These are phyloP conservation scores for Peromyscus eremicus DNA, from an alignment of 2,797 vertebrate species.

Conservation along the genomic window DNA sequence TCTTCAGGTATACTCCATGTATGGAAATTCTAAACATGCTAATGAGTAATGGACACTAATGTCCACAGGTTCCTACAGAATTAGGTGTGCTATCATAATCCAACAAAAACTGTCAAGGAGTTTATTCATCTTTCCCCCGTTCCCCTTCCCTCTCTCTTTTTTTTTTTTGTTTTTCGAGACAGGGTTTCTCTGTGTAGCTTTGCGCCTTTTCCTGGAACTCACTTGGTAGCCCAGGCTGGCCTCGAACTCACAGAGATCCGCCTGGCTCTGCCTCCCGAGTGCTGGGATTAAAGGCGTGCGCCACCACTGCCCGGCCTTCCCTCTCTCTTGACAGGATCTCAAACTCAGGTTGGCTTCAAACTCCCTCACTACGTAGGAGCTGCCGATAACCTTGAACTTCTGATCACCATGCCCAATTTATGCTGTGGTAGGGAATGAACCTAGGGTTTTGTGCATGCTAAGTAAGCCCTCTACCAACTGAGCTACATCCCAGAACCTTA, in stretches of 20 bases:
- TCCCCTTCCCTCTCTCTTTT: background rate
- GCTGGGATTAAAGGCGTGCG: no score
- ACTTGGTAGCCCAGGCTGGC: no score
- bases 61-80: conserved; percentile 40
- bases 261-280: no score
- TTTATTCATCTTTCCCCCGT: background rate
- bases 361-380: background rate
- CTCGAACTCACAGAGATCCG: no score
- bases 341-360: background rate
- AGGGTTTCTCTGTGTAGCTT: no score
- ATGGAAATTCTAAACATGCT: conserved; percentile 28
- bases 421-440: background rate
- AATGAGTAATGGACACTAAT: conserved; percentile 35
- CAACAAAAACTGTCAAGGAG: conserved; percentile 54
- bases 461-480: background rate
- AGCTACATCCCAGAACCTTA: background rate
- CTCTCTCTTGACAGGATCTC: background rate
- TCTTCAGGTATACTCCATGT: background rate
- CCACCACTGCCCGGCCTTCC: no score
- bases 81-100: conserved; percentile 19
- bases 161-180: no score
- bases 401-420: background rate
- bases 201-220: no score
- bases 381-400: background rate
- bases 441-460: background rate